Base-by-base conservation (phyloP, 2,888 invertebrate species). In the Galerucella pusilla region DNA sequence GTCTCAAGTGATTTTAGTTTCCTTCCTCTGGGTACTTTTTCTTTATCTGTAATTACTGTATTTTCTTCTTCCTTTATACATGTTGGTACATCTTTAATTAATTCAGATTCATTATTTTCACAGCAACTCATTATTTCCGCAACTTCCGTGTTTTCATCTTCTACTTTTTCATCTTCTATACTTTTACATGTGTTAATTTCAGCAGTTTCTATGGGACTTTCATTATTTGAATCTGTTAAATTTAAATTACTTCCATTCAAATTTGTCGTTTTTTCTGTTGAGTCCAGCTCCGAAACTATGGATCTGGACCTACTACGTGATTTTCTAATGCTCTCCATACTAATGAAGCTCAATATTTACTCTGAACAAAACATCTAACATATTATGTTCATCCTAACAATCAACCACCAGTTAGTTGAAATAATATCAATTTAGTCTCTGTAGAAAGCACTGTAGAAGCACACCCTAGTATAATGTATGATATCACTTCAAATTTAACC, bases 1-100 rank as follows among this genome's bases (percentile, higher is more conserved):
- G 45, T 35, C 16, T 77, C 77, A 25, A 71, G 71, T 68, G 74
- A 69, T 71, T 78, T 78, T 14, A 74, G 74, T 68, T 78, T 78
- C 64, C 71, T 77, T 28, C 75, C 73, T 73, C 77, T 73, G 6
- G 68, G 28, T n/a, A 67, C 68, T 28, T 73, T 73, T 68, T 73
- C 73, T 63, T 68, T 52, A 7, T 65, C 71, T 61, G 45, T 52
- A 12, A 25, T 52, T 20, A 20, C 65, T 54, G 7, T 16, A 11
- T 60, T 46, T 61, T 46, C 20, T 7, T 10, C 54, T 52, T 54
- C 42, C 49, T 20, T 49, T 46, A 46, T n/a, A 28, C 42, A 45
- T 16, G 69, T n/a, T 35, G 42, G 28, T 49, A 7, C 49, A 49
- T 61, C 70, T 63, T 63, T 63, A 70, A 9, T 14, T 45, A 2